Conservation (phyloP, 2,888 invertebrate species). For the Nymphalis c-album region DNA sequence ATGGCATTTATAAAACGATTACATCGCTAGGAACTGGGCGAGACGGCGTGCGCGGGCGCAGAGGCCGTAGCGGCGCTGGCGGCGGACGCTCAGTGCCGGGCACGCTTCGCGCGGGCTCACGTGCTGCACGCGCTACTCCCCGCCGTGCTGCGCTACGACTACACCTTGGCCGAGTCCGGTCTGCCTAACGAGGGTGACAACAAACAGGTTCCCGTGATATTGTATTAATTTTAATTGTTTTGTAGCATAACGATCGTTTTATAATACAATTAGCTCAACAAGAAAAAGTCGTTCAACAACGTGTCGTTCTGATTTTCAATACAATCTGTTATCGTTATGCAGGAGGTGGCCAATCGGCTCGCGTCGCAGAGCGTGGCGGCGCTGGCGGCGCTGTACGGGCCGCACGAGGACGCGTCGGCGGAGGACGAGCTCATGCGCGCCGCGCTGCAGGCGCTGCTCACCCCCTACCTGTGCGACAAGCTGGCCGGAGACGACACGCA, state of each 20-base stretch:
- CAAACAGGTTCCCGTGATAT: constrained; percentile 80
- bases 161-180: constrained; percentile 97
- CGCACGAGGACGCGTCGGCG: constrained; percentile 77
- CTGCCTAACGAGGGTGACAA: constrained; percentile 83
- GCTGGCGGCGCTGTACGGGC: constrained; percentile 89
- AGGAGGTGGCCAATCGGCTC: constrained; percentile 95
- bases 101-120: constrained; percentile 91
- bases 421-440: constrained; percentile 79
- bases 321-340: constrained; percentile 43
- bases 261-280: no score
- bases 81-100: constrained; percentile 92
- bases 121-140: constrained; percentile 95
- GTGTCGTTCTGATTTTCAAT: neutral
- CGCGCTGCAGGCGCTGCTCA: constrained; percentile 86
- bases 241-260: no score
- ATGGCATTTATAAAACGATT: neutral
- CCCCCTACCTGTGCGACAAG: constrained; percentile 91
- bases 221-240: neutral
- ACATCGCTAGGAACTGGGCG: constrained; percentile 86
- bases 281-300: no score
- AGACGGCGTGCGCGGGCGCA: constrained; percentile 90
- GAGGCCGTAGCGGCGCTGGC: constrained; percentile 94
- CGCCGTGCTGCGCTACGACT: constrained; percentile 97
- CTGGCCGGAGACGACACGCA: constrained; percentile 87
- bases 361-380: constrained; percentile 93